Conservation (phyloP, 2,797 vertebrate genomes). For the Agapornis canus region DNA sequence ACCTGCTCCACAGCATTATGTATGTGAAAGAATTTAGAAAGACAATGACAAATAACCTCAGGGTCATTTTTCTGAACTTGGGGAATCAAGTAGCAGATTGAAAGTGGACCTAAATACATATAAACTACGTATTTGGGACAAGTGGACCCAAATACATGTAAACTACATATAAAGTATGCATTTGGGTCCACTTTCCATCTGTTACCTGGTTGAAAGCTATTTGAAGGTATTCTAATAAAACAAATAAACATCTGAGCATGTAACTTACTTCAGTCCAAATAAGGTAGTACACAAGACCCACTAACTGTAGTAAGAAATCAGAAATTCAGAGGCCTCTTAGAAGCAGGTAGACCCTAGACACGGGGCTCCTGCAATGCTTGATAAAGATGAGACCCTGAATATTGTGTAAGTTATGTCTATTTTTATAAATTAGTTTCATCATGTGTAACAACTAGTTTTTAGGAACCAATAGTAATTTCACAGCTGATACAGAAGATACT, state of each 20-base stretch:
- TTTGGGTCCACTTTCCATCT: not conserved
- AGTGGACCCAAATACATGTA: not conserved
- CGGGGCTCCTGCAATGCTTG: not conserved
- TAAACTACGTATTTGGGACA: not conserved
- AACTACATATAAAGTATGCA: not conserved
- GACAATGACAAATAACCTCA: slow-evolving; percentile 20
- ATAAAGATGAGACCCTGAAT: not conserved
- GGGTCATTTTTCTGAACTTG: slow-evolving; percentile 4
- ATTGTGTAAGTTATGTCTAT: not conserved
- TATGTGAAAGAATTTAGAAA: not conserved
- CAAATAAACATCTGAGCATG: not conserved
- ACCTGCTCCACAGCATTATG: slow-evolving; percentile 36
- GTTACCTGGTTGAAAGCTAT: not conserved
- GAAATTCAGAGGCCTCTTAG: not conserved
- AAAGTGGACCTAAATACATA: not conserved
- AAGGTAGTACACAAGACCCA: not conserved
- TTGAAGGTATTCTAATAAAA: not conserved
- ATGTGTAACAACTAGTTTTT: not conserved
- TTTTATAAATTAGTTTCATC: not conserved
- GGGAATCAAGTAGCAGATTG: not conserved
- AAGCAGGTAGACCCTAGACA: not conserved
- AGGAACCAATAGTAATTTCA: not conserved
- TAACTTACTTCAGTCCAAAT: not conserved
- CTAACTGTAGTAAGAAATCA: not conserved
- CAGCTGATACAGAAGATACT: not conserved